Percentiles rank a stretch among this genome's conserved stretches.
These are phyloP conservation scores for Pangasius sanitwongsei DNA, from an alignment of 2,797 vertebrate species.

Conservation along the genomic window DNA sequence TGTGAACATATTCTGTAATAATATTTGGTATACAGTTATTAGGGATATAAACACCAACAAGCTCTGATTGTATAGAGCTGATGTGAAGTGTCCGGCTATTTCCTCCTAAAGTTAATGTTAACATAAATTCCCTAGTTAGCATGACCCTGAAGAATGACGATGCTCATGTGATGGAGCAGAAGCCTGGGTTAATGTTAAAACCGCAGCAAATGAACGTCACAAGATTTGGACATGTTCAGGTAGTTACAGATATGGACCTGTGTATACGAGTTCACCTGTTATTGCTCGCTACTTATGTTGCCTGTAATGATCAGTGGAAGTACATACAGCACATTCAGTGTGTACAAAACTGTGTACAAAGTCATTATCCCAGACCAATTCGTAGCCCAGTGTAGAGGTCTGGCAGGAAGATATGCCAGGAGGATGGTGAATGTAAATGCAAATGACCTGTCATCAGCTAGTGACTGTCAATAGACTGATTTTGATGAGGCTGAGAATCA, in stretches of 20 bases:
- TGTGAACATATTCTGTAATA: neutral
- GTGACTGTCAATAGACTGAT: neutral
- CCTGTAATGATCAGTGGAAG: neutral
- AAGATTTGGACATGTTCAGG: conserved; percentile 27
- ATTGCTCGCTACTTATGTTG: neutral
- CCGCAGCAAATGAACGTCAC: conserved; percentile 49
- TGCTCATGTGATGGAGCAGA: conserved; percentile 35
- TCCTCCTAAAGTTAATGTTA: conserved; percentile 11
- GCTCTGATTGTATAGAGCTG: conserved; percentile 14
- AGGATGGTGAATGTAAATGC: neutral
- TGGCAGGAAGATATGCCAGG: neutral
- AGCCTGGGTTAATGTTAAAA: conserved; percentile 41
- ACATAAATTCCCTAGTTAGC: neutral
- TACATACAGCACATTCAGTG: neutral
- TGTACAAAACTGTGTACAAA: neutral
- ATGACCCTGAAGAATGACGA: neutral
- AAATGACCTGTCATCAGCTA: neutral
- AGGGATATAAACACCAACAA: neutral
- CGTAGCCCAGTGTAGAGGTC: neutral
- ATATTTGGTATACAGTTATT: neutral
- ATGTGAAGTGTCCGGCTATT: neutral
- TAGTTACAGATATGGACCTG: neutral
- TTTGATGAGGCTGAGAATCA: conserved; percentile 18
- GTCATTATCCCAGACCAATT: no score
- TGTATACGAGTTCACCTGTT: neutral